Conservation (phyloP, 2,797 vertebrate genomes). For the Pantherophis vulpinus region DNA sequence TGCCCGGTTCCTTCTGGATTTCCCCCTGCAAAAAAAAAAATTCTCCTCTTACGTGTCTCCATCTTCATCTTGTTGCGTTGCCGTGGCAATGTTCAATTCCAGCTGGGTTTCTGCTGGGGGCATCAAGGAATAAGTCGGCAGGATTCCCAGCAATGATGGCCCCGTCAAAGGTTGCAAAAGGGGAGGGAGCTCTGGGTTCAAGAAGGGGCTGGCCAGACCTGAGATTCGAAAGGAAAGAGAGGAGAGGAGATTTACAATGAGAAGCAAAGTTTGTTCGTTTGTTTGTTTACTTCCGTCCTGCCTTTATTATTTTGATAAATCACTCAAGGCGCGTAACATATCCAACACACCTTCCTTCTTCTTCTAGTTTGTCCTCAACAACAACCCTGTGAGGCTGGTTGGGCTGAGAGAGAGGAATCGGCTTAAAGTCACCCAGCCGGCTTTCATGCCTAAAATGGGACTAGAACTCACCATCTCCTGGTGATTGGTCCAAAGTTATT, state of each 20-base stretch:
- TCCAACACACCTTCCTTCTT: not conserved
- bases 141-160: conserved; percentile 42
- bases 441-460: no score
- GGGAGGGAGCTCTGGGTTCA: not conserved
- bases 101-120: conserved; percentile 49
- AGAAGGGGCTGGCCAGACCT: not conserved
- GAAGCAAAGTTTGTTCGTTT: not conserved
- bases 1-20: not conserved
- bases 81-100: conserved; percentile 63
- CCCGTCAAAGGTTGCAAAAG: conserved; percentile 13
- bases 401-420: not conserved
- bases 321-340: not conserved
- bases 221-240: not conserved
- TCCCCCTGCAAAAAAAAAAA: not conserved
- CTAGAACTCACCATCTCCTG: not conserved
- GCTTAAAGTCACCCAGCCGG: not conserved
- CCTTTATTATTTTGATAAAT: not conserved
- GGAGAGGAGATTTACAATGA: not conserved
- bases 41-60: conserved; percentile 73
- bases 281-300: not conserved
- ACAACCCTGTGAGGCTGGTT: not conserved
- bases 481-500: not conserved
- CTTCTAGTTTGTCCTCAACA: not conserved
- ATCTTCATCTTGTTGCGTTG: conserved; percentile 72
- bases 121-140: conserved; percentile 50